Base-by-base conservation (phyloP, 2,888 invertebrate genomes). In the Tenthredo amoena region DNA sequence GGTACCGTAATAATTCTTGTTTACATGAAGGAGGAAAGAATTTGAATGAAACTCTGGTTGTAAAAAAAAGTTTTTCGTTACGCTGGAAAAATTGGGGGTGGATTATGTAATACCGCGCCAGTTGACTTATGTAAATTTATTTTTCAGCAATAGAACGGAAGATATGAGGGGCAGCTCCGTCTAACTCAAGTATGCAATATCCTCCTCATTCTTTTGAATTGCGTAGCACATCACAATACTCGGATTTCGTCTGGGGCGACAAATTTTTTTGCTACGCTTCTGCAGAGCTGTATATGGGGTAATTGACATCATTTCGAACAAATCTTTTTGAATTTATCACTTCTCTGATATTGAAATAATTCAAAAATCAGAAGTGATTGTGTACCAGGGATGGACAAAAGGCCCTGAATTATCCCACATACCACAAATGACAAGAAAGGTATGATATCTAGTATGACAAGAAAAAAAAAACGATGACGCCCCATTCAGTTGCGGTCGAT, bases 401-500 rank as follows among this genome's bases (percentile, higher is more conserved):
- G 26, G 26, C 26, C 26, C 26, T 26, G 26, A 26, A 26, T 26
- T 26, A 26, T 1, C 26, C 26, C 26, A 26, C 26, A n/a, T n/a
- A n/a, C n/a, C n/a, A n/a, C n/a, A n/a, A n/a, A n/a, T n/a, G n/a
- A n/a, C n/a, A n/a, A n/a, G n/a, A n/a, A n/a, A n/a, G n/a, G n/a
- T n/a, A n/a, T n/a, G n/a, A n/a, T n/a, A n/a, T n/a, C n/a, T n/a
- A n/a, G n/a, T n/a, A n/a, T n/a, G n/a, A n/a, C n/a, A n/a, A n/a
- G n/a, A n/a, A n/a, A n/a, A n/a, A n/a, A n/a, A 40, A 26, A 26
- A 9, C 15, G 12, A n/a, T 15, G 47, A 76, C 47, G 40, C 47
- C 47, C 76, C 40, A 7, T 26, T 76, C 47, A 15, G 47, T 76
- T 76, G 76, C 76, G 76, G 43, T 76, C 76, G 76, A 76, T 47